A percentile compares a stretch with the other conserved stretches of the same genome.
Evolutionary conservation across 2,113 vertebrate species (phyloP).

Genomic region (Emydocephalus ijimae): DNA sequence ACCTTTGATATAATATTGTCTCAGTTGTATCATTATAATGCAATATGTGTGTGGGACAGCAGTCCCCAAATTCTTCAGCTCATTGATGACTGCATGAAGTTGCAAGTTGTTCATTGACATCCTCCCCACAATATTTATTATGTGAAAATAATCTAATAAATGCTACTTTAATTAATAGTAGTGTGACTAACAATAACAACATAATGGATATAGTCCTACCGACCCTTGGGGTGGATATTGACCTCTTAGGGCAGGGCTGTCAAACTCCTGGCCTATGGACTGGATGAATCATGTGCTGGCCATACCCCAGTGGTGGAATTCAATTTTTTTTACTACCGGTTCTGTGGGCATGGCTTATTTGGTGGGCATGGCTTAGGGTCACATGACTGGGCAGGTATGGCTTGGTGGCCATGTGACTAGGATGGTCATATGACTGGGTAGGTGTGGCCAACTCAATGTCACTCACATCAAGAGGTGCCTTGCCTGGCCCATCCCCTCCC

Average conservation of each 20-base stretch:
- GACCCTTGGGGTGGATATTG: not conserved
- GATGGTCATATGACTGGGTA: no score
- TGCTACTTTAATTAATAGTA: not conserved
- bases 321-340: no score
- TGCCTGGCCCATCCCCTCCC: no score
- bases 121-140: not conserved
- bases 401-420: no score
- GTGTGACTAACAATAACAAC: not conserved
- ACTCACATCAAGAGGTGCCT: no score
- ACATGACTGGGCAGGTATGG: no score
- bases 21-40: not conserved
- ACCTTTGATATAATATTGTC: not conserved
- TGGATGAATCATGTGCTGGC: no score
- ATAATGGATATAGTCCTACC: not conserved
- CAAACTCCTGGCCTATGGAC: no score
- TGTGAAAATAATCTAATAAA: not conserved
- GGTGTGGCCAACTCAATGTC: no score
- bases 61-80: not conserved
- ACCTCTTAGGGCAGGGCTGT: not conserved
- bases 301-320: no score
- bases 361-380: no score
- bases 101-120: not conserved
- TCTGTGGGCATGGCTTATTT: no score
- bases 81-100: not conserved
- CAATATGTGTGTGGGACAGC: not conserved